Evolutionary conservation across 2,888 invertebrate species (phyloP).

Genomic region (Mamestra brassicae): DNA sequence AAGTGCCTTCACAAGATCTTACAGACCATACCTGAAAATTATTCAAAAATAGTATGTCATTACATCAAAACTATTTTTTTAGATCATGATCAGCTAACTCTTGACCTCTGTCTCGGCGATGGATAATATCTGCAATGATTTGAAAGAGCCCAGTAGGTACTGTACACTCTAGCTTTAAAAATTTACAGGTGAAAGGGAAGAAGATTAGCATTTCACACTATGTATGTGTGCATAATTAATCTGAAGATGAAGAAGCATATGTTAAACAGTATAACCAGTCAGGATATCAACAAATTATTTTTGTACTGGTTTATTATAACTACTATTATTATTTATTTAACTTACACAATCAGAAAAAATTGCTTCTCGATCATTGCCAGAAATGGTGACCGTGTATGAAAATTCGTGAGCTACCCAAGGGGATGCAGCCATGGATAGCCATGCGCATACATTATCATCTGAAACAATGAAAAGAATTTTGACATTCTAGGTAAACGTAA

Average conservation of each 20-base stretch:
- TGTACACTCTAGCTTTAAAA: neutral
- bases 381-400: conserved; percentile 85
- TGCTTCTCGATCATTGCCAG: conserved; percentile 88
- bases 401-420: conserved; percentile 85
- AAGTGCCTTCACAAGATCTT: conserved; percentile 85
- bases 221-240: neutral
- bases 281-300: neutral
- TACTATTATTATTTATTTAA: conserved; percentile 27
- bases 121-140: neutral
- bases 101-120: neutral
- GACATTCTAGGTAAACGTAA: neutral
- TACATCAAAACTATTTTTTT: neutral
- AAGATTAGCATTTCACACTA: neutral
- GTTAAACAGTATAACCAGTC: neutral
- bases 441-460: conserved; percentile 81
- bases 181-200: neutral
- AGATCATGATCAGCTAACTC: neutral
- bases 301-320: neutral
- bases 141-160: neutral
- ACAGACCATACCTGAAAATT: conserved; percentile 85
- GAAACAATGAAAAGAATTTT: conserved; percentile 58
- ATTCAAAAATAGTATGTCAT: neutral
- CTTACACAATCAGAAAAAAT: conserved; percentile 88
- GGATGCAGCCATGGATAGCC: conserved; percentile 86
- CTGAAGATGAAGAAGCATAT: neutral